phyloP scores from a whole-genome alignment of 2,797 vertebrate genomes.

The Craterocephalus amniculus region DNA sequence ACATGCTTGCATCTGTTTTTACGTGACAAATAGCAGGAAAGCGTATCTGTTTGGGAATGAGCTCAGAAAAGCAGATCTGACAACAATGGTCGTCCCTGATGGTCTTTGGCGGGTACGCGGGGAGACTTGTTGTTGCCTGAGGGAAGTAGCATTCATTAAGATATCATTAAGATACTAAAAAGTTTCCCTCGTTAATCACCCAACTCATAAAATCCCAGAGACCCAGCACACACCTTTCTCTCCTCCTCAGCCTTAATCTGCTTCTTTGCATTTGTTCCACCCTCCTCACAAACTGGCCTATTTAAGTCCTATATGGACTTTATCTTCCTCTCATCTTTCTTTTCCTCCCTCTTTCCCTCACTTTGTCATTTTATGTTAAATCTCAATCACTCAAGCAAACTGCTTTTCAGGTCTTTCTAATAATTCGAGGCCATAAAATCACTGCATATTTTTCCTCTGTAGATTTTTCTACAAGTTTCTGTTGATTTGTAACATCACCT shows the following conservation, averaged over 20 bases:
- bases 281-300: slow-evolving; percentile 59
- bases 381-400: slow-evolving; percentile 57
- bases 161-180: slow-evolving; percentile 79
- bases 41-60: slow-evolving; percentile 16
- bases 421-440: slow-evolving; percentile 65
- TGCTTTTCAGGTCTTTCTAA: slow-evolving; percentile 60
- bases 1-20: neutral
- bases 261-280: slow-evolving; percentile 30
- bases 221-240: slow-evolving; percentile 47
- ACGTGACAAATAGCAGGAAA: slow-evolving; percentile 1
- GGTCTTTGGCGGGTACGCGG: slow-evolving; percentile 20
- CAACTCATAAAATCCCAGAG: slow-evolving; percentile 66
- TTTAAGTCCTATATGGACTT: slow-evolving; percentile 54
- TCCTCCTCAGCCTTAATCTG: slow-evolving; percentile 21
- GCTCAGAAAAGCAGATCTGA: neutral
- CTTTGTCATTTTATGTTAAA: slow-evolving; percentile 71
- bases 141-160: slow-evolving; percentile 79
- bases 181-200: slow-evolving; percentile 74
- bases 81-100: slow-evolving; percentile 4
- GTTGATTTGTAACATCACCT: slow-evolving; percentile 2
- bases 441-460: slow-evolving; percentile 39
- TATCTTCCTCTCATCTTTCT: slow-evolving; percentile 13
- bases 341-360: slow-evolving; percentile 24
- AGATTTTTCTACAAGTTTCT: slow-evolving; percentile 12
- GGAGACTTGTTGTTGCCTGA: slow-evolving; percentile 51